Evolutionary conservation across 2,113 vertebrate genomes (phyloP), one percentile per base, ranked within the genome.

Genomic region (Bubalus kerabau): DNA sequence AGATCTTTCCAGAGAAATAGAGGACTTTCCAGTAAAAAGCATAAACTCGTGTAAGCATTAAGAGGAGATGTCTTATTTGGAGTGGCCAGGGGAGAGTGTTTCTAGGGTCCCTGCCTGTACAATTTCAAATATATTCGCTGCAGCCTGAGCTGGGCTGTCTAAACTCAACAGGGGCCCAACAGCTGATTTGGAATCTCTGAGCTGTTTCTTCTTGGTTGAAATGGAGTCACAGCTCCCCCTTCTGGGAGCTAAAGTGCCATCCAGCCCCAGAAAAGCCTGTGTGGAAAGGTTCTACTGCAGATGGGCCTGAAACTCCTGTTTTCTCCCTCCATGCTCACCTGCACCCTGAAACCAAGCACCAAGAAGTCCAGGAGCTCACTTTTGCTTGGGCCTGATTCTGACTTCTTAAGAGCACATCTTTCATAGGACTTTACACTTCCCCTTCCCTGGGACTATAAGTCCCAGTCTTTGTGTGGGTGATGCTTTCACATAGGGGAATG

Each of bases 221-320:
- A 95, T 99, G 98, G 99, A 99, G 98, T 97, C 98, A 98, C 98
- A 99, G 99, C 99, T 98, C 99, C 99, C 98, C 98, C 99, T 99
- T 98, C 99, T 98, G 99, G 98, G 98, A 93, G 86, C 96, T 96
- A 28, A 91, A 54, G 57, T 91, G 82, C 64, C 52, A 95, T 98
- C 95, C 86, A 95, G 76, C 26, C 85, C 84, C 13, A 8, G 86
- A 94, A 96, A 94, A 95, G 62, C 52, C 81, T 60, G 52, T 5
- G 2, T 95, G 92, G 88, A 74, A 89, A 95, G 54, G 87, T 76
- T 95, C 74, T 80, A 43, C 21, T 87, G 94, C 74, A 86, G 56
- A 94, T 60, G 59, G 88, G 56, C 83, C 87, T 84, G 87, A 87
- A 81, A 87, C 19, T 60, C 59, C 48, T 26, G 32, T 64, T 56